Conservation (phyloP, 2,797 vertebrate genomes). For the Halcyon smyrnensis region DNA sequence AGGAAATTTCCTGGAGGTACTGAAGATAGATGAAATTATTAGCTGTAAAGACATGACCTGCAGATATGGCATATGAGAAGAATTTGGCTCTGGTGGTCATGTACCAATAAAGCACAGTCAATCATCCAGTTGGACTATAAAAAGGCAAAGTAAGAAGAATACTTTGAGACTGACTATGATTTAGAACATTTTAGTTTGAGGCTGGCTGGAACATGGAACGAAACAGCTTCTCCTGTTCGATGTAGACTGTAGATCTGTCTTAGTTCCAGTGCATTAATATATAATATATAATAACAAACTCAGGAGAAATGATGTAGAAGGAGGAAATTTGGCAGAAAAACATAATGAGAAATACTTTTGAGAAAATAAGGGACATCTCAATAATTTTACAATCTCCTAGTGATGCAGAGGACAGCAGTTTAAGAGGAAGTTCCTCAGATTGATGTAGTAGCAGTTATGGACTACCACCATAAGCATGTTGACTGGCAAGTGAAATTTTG, state of each 20-base stretch:
- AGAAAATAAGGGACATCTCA: not conserved
- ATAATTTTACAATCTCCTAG: not conserved
- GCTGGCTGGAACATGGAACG: not conserved
- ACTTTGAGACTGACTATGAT: not conserved
- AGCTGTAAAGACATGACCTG: constrained; percentile 29
- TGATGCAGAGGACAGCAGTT: not conserved
- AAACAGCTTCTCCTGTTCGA: not conserved
- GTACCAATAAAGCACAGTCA: not conserved
- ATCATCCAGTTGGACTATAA: not conserved
- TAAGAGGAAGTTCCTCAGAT: not conserved
- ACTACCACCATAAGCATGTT: not conserved
- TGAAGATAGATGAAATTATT: constrained; percentile 46
- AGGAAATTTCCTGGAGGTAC: constrained; percentile 49
- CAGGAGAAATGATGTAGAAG: not conserved
- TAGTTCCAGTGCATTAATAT: not conserved
- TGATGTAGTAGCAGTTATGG: not conserved
- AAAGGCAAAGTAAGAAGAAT: not conserved
- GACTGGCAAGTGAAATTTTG: not conserved
- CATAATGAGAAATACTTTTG: not conserved
- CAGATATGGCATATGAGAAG: constrained; percentile 19
- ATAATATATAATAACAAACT: not conserved
- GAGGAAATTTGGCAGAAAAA: not conserved
- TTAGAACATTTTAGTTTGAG: not conserved
- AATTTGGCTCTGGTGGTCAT: not conserved
- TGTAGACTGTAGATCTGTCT: not conserved